phyloP scores from a whole-genome alignment of 1,140 invertebrate species.

The Piezodorus guildinii region DNA sequence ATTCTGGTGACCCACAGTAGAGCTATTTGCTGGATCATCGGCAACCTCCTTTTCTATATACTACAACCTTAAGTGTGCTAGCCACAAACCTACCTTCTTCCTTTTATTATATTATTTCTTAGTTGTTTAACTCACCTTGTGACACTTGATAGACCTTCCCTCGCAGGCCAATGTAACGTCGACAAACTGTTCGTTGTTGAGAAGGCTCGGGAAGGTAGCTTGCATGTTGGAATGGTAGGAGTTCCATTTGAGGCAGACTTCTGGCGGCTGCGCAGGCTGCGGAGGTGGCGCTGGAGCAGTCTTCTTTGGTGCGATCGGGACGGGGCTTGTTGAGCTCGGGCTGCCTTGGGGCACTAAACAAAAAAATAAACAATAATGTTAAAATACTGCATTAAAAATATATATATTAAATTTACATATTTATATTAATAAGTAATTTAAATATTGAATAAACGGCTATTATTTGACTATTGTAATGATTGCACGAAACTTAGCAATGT shows the following conservation, averaged over 20 bases:
- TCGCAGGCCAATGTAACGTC: conserved; percentile 84
- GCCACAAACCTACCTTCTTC: too few species aligned
- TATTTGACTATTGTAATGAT: too few species aligned
- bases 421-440: too few species aligned
- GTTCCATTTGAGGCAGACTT: conserved; percentile 75
- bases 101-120: neutral
- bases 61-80: too few species aligned
- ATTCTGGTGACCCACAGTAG: too few species aligned
- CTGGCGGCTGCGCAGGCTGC: conserved; percentile 16
- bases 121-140: conserved; percentile 47
- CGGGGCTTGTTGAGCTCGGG: conserved; percentile 4
- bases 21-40: too few species aligned
- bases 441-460: too few species aligned
- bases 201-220: conserved; percentile 61
- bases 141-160: conserved; percentile 73
- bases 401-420: too few species aligned
- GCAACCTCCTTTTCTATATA: too few species aligned
- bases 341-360: conserved; percentile 6
- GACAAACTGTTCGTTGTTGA: conserved; percentile 72
- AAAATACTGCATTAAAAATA: too few species aligned
- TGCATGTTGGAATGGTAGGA: conserved; percentile 75
- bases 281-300: neutral
- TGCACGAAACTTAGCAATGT: too few species aligned
- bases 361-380: neutral
- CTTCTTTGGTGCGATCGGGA: conserved; percentile 15